phyloP scores from a whole-genome alignment of 2,797 vertebrate species.

The Momotus momota region DNA sequence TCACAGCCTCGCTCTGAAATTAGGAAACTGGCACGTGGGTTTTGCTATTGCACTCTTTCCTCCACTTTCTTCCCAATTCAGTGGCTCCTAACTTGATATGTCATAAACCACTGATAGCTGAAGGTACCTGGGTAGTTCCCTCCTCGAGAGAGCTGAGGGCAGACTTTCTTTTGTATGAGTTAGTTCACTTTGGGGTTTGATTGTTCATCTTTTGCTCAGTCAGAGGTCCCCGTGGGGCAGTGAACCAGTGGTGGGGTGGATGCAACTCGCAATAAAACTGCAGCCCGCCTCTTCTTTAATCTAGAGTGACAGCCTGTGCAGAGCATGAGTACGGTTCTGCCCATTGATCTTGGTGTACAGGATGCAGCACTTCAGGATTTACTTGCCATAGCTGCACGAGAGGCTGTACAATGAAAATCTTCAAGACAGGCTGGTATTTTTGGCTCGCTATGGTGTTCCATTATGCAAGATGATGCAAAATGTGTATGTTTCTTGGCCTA shows the following conservation, averaged over 20 bases:
- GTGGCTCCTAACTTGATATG: background rate
- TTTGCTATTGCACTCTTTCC: constrained; percentile 15
- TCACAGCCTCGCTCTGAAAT: background rate
- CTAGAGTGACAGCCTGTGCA: background rate
- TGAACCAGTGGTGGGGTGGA: background rate
- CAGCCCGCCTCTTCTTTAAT: background rate
- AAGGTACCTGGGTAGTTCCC: background rate
- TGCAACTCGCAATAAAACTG: background rate
- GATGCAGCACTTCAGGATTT: background rate
- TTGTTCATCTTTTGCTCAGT: background rate
- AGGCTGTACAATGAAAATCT: background rate
- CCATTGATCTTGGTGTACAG: background rate
- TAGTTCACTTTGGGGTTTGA: background rate
- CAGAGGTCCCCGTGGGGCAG: background rate
- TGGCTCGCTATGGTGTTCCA: background rate
- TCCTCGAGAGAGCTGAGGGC: background rate
- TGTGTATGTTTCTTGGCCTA: constrained; percentile 7
- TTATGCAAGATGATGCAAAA: constrained; percentile 16
- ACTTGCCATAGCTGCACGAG: background rate
- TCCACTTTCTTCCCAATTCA: background rate
- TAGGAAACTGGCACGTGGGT: background rate
- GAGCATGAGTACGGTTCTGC: background rate
- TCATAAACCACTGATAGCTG: background rate
- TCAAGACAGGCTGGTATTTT: constrained; percentile 24
- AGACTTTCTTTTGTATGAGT: background rate